Evolutionary conservation across 2,797 vertebrate genomes (phyloP).

Genomic region (Vireo griseus): DNA sequence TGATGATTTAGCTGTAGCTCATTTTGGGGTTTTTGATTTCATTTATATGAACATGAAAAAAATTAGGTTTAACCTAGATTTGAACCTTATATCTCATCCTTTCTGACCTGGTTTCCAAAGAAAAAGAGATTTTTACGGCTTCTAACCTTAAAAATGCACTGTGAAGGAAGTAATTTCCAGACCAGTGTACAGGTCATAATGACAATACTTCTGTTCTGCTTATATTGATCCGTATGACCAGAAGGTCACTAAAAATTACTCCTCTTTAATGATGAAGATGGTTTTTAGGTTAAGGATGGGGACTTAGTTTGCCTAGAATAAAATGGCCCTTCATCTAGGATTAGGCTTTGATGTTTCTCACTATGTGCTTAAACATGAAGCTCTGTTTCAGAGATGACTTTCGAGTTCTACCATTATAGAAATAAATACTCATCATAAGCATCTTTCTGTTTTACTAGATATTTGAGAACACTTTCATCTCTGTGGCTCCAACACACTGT

Average conservation of each 20-base stretch:
- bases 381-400: background rate
- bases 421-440: background rate
- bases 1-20: slow-evolving; percentile 67
- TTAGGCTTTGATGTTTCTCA: slow-evolving; percentile 14
- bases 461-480: slow-evolving; percentile 10
- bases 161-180: background rate
- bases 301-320: background rate
- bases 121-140: background rate
- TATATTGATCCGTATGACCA: background rate
- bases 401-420: background rate
- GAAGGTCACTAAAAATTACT: background rate
- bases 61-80: background rate
- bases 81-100: background rate
- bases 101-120: background rate
- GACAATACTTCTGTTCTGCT: background rate
- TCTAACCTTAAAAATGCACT: background rate
- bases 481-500: background rate
- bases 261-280: background rate
- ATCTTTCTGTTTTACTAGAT: background rate
- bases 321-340: background rate
- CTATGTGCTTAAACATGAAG: background rate
- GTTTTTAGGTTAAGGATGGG: background rate
- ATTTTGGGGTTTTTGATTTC: slow-evolving; percentile 14
- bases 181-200: background rate
- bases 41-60: slow-evolving; percentile 51